A percentile compares a stretch with the other conserved stretches of the same genome.
Conservation (phyloP, 2,113 vertebrate genomes). For the Phasianus colchicus region DNA sequence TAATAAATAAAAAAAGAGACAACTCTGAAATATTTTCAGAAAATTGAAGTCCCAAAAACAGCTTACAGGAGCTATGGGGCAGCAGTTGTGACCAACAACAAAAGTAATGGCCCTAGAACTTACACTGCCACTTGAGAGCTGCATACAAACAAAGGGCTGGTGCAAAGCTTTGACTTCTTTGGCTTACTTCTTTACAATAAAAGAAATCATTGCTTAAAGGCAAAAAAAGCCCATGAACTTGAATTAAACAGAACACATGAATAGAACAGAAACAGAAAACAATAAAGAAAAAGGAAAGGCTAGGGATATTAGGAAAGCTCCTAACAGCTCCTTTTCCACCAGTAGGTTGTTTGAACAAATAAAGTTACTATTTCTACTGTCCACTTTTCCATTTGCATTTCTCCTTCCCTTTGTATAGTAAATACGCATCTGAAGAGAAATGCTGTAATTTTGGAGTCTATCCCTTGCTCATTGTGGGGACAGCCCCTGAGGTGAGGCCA, state of each 20-base stretch:
- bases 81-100: slow-evolving; percentile 5
- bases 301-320: neutral
- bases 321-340: neutral
- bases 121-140: slow-evolving; percentile 42
- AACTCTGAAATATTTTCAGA: slow-evolving; percentile 69
- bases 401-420: neutral
- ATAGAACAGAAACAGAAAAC: neutral
- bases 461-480: neutral
- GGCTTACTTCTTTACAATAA: slow-evolving; percentile 30
- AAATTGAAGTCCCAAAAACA: slow-evolving; percentile 34
- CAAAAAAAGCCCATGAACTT: slow-evolving; percentile 31
- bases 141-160: slow-evolving; percentile 16
- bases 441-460: neutral
- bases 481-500: neutral
- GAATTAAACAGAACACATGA: neutral
- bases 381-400: neutral
- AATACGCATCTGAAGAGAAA: neutral
- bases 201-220: slow-evolving; percentile 44
- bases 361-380: neutral
- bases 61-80: slow-evolving; percentile 1
- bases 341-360: neutral
- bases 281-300: neutral
- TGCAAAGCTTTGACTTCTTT: slow-evolving; percentile 43
- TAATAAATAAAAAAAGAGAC: slow-evolving; percentile 25
- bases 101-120: slow-evolving; percentile 41